These are phyloP conservation scores for Bibio marci DNA, from an alignment of 2,888 invertebrate species.

Conservation along the genomic window DNA sequence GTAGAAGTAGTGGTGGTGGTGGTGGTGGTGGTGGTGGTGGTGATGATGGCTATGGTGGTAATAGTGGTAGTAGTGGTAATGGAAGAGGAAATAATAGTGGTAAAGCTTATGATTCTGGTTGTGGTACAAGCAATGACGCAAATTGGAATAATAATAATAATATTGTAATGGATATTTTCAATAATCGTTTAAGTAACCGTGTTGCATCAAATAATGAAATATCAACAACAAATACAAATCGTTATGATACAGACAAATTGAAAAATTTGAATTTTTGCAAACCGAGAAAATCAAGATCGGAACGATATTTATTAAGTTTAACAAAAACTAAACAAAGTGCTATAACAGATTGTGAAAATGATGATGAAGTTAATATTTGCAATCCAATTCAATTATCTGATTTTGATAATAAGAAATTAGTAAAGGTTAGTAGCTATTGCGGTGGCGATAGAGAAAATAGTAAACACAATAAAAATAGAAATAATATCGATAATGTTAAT, in stretches of 20 bases:
- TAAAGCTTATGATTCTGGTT: too few species aligned
- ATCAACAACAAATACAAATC: slow-evolving; percentile 11
- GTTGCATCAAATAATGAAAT: slow-evolving; percentile 19
- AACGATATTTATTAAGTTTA: slow-evolving; percentile 21
- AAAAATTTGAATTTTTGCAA: slow-evolving; percentile 19
- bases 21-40: too few species aligned
- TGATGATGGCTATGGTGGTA: not conserved
- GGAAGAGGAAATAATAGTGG: too few species aligned
- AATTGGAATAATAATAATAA: too few species aligned
- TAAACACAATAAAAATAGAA: not conserved
- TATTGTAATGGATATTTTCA: too few species aligned
- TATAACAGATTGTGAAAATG: slow-evolving; percentile 20
- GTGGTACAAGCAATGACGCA: too few species aligned
- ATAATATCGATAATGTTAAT: slow-evolving; percentile 1
- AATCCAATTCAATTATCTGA: too few species aligned
- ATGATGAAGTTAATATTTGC: slow-evolving; percentile 17
- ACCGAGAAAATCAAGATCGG: slow-evolving; percentile 13
- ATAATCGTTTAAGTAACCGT: slow-evolving; percentile 12
- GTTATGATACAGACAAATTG: slow-evolving; percentile 22
- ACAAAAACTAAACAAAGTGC: slow-evolving; percentile 27
- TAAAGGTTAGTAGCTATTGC: not conserved
- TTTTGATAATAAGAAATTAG: not conserved
- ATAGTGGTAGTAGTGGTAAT: not conserved
- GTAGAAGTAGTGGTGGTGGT: too few species aligned
- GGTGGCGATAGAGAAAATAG: not conserved